A percentile compares a stretch with the other conserved stretches of the same genome.
Conservation (phyloP, 2,113 vertebrate species). For the Antechinus flavipes region DNA sequence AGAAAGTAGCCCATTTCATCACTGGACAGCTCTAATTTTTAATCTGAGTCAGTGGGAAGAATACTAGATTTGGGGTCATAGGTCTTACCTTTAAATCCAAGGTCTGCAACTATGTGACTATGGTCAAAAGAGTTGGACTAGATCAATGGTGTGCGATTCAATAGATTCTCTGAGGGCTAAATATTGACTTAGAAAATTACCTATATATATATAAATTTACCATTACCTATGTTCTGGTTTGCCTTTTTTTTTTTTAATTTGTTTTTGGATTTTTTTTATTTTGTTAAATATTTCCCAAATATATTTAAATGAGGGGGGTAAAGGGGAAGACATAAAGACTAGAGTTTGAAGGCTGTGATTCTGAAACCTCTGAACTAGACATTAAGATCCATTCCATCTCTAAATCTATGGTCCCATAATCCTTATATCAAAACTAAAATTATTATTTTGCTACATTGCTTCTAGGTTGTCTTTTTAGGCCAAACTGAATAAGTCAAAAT, state of each 20-base stretch:
- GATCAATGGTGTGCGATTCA: neutral
- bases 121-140: neutral
- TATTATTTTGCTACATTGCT: neutral
- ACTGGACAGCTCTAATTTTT: neutral
- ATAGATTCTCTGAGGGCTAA: neutral
- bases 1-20: neutral
- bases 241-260: no score
- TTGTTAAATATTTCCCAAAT: neutral
- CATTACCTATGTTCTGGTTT: neutral
- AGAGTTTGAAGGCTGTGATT: neutral
- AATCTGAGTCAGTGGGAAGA: neutral
- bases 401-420: neutral
- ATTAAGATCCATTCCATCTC: neutral
- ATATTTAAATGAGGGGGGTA: neutral
- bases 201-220: neutral
- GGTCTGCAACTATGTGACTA: neutral
- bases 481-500: neutral
- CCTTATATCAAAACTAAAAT: neutral
- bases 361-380: neutral
- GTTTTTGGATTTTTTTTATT: neutral
- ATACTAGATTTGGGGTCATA: neutral
- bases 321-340: no score
- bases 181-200: neutral
- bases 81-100: neutral
- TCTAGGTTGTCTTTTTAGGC: neutral